Evolutionary conservation across 2,797 vertebrate species (phyloP).

Genomic region (Sandelia bainsii): DNA sequence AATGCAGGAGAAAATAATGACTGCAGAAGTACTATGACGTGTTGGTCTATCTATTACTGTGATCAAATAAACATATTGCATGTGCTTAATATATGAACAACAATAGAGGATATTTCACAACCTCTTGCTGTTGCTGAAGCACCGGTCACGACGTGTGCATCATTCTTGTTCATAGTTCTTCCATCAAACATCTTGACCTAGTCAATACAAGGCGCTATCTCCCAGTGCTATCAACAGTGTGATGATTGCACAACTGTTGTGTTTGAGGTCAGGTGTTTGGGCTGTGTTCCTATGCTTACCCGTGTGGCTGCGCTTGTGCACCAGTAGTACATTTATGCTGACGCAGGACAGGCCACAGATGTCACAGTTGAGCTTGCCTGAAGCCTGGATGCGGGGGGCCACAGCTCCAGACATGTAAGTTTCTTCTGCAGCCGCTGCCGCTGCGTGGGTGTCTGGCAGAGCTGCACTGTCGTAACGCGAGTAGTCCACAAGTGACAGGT

Average conservation of each 20-base stretch:
- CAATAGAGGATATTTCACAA: conserved; percentile 56
- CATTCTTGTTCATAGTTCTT: conserved; percentile 19
- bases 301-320: conserved; percentile 97
- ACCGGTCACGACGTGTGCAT: conserved; percentile 29
- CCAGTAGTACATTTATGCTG: conserved; percentile 96
- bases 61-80: conserved; percentile 28
- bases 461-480: conserved; percentile 81
- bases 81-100: conserved; percentile 16
- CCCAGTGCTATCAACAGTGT: conserved; percentile 16
- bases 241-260: conserved; percentile 47
- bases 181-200: conserved; percentile 28
- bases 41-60: conserved; percentile 23
- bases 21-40: neutral
- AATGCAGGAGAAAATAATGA: neutral
- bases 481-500: conserved; percentile 87
- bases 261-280: conserved; percentile 62
- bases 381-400: conserved; percentile 48
- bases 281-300: conserved; percentile 85
- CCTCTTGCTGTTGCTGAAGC: neutral
- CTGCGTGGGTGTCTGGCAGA: conserved; percentile 78
- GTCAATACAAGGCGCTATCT: conserved; percentile 32
- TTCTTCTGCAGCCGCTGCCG: conserved; percentile 77
- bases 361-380: conserved; percentile 92
- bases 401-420: conserved; percentile 73
- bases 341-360: conserved; percentile 95